These are phyloP conservation scores for Acrocyrtus sp. DNA, from an alignment of 2,888 invertebrate species.

Conservation along the genomic window DNA sequence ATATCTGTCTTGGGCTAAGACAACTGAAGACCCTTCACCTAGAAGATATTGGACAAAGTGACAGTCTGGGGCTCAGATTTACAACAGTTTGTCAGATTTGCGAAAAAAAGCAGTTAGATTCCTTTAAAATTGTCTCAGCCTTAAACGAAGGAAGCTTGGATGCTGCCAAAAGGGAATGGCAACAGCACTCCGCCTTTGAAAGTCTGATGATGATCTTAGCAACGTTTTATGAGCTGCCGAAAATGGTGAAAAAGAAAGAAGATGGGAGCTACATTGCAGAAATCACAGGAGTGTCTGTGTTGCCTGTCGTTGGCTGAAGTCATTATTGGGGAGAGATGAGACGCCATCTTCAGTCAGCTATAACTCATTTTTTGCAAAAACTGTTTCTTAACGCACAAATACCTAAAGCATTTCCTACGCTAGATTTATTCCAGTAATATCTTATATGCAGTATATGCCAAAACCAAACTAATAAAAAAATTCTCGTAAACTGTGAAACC, in stretches of 20 bases:
- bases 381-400: no score
- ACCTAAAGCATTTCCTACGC: no score
- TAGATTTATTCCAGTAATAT: no score
- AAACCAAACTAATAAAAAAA: no score
- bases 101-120: conserved; percentile 29
- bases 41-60: conserved; percentile 33
- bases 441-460: no score
- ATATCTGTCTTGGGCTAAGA: conserved; percentile 21
- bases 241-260: conserved; percentile 36
- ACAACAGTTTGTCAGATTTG: conserved; percentile 26
- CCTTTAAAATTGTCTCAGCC: conserved; percentile 23
- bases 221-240: conserved; percentile 36
- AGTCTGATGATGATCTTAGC: conserved; percentile 22
- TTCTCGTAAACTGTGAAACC: no score
- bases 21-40: conserved; percentile 23
- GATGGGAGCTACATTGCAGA: conserved; percentile 34
- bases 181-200: conserved; percentile 19
- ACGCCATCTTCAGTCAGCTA: no score
- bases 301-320: not conserved
- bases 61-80: conserved; percentile 25
- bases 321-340: no score
- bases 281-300: conserved; percentile 7
- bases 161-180: conserved; percentile 29
- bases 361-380: no score
- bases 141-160: conserved; percentile 32